A percentile compares a stretch with the other conserved stretches of the same genome.
phyloP scores from a whole-genome alignment of 2,797 vertebrate species.

The Otolemur crassicaudatus region DNA sequence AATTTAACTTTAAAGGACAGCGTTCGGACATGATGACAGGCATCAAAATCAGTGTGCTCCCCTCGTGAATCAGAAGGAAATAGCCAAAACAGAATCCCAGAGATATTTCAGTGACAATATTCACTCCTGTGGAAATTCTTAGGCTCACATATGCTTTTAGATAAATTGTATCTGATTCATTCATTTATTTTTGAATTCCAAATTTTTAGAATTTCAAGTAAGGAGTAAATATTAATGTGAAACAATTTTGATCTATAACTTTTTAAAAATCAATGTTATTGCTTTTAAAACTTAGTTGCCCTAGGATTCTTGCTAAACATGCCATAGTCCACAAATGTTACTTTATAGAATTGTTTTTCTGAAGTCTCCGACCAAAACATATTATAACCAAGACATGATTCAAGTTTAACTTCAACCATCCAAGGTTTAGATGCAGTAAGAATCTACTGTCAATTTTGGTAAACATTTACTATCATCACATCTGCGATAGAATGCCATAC shows the following conservation, averaged over 20 bases:
- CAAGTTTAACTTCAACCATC: neutral
- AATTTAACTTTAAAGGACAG: slow-evolving; percentile 51
- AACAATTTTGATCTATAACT: neutral
- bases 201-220: neutral
- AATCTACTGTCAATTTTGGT: neutral
- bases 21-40: neutral
- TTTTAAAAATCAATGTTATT: neutral
- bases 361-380: neutral
- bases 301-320: neutral
- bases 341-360: neutral
- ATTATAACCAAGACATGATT: neutral
- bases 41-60: neutral
- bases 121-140: neutral
- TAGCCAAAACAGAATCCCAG: neutral
- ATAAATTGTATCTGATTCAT: neutral
- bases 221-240: neutral
- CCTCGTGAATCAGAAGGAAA: neutral
- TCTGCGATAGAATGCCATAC: neutral
- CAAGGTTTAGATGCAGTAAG: neutral
- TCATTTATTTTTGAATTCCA: slow-evolving; percentile 18
- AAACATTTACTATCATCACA: neutral
- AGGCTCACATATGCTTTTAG: neutral
- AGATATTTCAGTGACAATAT: slow-evolving; percentile 11
- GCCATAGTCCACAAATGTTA: neutral
- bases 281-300: neutral